phyloP scores from a whole-genome alignment of 2,888 invertebrate species.

The Sphaerophoria taeniata region DNA sequence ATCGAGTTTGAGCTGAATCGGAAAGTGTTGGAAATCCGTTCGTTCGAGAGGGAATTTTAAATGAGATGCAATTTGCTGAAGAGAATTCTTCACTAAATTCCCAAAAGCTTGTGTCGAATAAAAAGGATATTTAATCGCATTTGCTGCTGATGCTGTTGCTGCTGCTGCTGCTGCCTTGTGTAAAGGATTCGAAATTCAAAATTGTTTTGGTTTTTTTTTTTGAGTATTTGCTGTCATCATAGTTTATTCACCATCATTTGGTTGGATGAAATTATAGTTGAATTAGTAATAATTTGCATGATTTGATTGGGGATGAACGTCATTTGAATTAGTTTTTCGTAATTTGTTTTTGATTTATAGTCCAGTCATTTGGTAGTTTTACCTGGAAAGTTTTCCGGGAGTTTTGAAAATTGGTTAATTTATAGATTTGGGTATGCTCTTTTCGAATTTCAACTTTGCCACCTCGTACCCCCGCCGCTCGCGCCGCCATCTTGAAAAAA shows the following conservation, averaged over 20 bases:
- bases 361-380: too few species aligned
- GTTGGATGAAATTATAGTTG: slow-evolving; percentile 51
- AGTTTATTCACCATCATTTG: slow-evolving; percentile 64
- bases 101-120: background rate
- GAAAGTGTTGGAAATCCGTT: slow-evolving; percentile 31
- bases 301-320: slow-evolving; percentile 54
- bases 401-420: too few species aligned
- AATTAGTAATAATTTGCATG: slow-evolving; percentile 67
- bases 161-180: background rate
- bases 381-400: too few species aligned
- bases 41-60: slow-evolving; percentile 52
- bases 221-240: slow-evolving; percentile 21
- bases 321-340: slow-evolving; percentile 43
- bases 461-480: too few species aligned
- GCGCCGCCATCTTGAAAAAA: too few species aligned
- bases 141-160: background rate
- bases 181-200: background rate
- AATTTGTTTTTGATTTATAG: slow-evolving; percentile 26
- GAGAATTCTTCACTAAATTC: background rate
- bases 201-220: background rate
- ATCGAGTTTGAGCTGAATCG: background rate
- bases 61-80: slow-evolving; percentile 50
- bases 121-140: slow-evolving; percentile 56
- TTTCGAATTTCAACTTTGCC: too few species aligned
- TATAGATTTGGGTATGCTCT: too few species aligned